A percentile compares a stretch with the other conserved stretches of the same genome.
Conservation (phyloP, 1,140 invertebrate genomes). For the Bicyclus anynana region DNA sequence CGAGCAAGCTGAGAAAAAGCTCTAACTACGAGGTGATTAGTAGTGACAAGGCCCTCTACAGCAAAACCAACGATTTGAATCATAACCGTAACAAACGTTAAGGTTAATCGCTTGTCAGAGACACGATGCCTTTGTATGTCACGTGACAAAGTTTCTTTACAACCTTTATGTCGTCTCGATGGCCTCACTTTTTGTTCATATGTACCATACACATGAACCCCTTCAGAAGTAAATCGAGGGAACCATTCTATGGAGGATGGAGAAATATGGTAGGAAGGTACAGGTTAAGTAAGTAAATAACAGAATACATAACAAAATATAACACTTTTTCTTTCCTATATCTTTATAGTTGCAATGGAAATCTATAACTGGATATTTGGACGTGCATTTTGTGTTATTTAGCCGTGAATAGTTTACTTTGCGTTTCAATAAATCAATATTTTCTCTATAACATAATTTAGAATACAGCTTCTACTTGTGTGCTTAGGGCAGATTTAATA, state of each 20-base stretch:
- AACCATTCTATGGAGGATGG: neutral
- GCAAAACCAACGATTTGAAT: neutral
- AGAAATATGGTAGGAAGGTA: neutral
- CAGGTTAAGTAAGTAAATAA: too few relatives aligned
- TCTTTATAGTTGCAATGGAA: neutral
- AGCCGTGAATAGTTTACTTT: neutral
- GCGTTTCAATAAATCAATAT: too few relatives aligned
- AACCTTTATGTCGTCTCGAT: too few relatives aligned
- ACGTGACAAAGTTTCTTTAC: too few relatives aligned
- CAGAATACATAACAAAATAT: neutral
- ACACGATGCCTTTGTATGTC: too few relatives aligned
- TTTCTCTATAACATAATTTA: neutral
- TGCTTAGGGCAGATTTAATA: neutral
- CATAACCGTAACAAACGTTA: too few relatives aligned
- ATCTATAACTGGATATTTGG: neutral
- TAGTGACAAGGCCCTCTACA: conserved; percentile 54
- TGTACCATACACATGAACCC: neutral
- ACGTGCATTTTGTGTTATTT: neutral
- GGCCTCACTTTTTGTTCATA: neutral
- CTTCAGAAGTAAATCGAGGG: neutral
- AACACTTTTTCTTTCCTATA: neutral
- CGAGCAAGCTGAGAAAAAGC: conserved; percentile 63
- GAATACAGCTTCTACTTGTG: neutral
- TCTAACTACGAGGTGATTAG: conserved; percentile 53
- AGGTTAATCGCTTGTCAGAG: too few relatives aligned